Conservation (phyloP, 1,140 invertebrate genomes). For the Drosophila kepulauana region DNA sequence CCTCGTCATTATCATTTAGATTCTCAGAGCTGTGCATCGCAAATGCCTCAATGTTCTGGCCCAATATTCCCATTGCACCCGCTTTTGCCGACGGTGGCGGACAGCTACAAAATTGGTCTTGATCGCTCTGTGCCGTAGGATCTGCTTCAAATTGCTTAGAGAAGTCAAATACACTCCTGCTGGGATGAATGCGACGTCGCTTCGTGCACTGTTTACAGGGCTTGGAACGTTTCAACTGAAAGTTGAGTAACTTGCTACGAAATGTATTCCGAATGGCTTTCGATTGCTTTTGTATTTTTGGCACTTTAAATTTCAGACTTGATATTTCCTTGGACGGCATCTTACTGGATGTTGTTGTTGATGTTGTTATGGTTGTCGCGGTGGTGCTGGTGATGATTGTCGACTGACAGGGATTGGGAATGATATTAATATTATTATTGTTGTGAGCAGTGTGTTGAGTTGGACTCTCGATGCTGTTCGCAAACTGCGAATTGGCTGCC, state of each 20-base stretch:
- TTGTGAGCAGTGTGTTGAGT: slow-evolving; percentile 27
- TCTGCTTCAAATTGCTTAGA: slow-evolving; percentile 67
- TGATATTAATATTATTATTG: slow-evolving; percentile 40
- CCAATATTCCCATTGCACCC: slow-evolving; percentile 44
- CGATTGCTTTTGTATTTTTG: slow-evolving; percentile 83
- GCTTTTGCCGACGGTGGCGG: slow-evolving; percentile 36
- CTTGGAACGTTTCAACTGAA: slow-evolving; percentile 72
- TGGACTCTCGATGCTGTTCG: slow-evolving; percentile 42
- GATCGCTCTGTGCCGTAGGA: slow-evolving; percentile 5
- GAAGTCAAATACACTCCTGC: slow-evolving; percentile 79
- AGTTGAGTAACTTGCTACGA: slow-evolving; percentile 76
- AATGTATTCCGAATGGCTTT: slow-evolving; percentile 83
- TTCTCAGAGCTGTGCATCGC: slow-evolving; percentile 59
- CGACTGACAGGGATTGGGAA: slow-evolving; percentile 53
- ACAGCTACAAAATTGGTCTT: slow-evolving; percentile 74
- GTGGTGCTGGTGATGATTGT: slow-evolving; percentile 64
- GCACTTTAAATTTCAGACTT: slow-evolving; percentile 84
- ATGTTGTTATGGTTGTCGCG: slow-evolving; percentile 55
- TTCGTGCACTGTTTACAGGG: slow-evolving; percentile 80
- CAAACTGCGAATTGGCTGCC: slow-evolving; percentile 33
- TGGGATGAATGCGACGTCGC: slow-evolving; percentile 77
- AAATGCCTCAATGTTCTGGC: slow-evolving; percentile 35
- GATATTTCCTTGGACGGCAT: slow-evolving; percentile 80
- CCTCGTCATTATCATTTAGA: slow-evolving; percentile 45
- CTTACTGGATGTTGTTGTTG: slow-evolving; percentile 47